Percentiles rank a stretch among this genome's conserved stretches.
Evolutionary conservation across 2,888 invertebrate genomes (phyloP).

Genomic region (Timema podura): DNA sequence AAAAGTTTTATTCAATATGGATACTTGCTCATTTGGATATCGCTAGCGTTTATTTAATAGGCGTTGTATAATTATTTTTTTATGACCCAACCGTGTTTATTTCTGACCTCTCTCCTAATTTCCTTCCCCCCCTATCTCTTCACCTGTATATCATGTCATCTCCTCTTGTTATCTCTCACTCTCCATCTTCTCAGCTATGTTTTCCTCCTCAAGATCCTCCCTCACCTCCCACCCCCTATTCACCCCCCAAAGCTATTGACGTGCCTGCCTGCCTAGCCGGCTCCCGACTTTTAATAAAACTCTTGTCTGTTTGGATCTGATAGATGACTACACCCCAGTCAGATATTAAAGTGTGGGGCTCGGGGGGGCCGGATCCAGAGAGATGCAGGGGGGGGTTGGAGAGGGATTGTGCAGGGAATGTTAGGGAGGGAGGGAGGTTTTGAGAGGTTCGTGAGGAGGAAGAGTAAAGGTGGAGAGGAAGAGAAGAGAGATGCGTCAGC

Average conservation of each 20-base stretch:
- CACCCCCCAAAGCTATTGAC: slow-evolving; percentile 42
- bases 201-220: slow-evolving; percentile 16
- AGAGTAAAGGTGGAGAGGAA: background rate
- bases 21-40: too few relatives aligned
- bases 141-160: slow-evolving; percentile 14
- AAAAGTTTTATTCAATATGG: too few relatives aligned
- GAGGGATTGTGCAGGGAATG: slow-evolving; percentile 16
- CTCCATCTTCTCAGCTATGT: slow-evolving; percentile 7
- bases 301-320: slow-evolving; percentile 54
- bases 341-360: slow-evolving; percentile 48
- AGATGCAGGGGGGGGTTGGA: slow-evolving; percentile 11
- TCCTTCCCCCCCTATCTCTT: slow-evolving; percentile 20
- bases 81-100: too few relatives aligned
- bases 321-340: slow-evolving; percentile 52
- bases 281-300: slow-evolving; percentile 52
- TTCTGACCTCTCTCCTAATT: slow-evolving; percentile 9
- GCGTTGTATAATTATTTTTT: too few relatives aligned
- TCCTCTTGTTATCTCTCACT: background rate
- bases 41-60: too few relatives aligned
- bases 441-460: too few relatives aligned
- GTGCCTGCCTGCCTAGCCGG: slow-evolving; percentile 38
- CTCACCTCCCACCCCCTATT: slow-evolving; percentile 24
- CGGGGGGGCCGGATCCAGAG: slow-evolving; percentile 25
- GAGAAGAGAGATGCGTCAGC: slow-evolving; percentile 28
- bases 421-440: slow-evolving; percentile 10